Conservation (phyloP, 2,888 invertebrate species). For the Parthenolecanium corni region DNA sequence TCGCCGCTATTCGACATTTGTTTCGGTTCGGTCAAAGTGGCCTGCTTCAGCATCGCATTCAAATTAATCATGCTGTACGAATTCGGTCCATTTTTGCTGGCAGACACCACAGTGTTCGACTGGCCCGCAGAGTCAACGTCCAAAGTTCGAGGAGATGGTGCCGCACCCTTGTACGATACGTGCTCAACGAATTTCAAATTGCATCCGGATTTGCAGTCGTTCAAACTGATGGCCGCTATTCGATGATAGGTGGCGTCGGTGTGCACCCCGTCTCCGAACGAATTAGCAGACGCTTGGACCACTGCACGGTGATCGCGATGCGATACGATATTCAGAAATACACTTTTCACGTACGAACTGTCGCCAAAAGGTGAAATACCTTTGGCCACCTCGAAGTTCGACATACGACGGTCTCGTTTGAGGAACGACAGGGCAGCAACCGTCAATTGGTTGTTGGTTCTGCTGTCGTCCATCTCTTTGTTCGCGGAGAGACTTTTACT, state of each 20-base stretch:
- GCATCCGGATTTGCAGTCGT: slow-evolving; percentile 8
- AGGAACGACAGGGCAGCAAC: background rate
- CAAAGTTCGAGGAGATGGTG: background rate
- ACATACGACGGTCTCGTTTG: slow-evolving; percentile 8
- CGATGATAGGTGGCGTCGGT: slow-evolving; percentile 17
- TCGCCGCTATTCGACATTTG: too few relatives aligned
- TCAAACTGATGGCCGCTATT: slow-evolving; percentile 8
- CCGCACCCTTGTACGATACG: background rate
- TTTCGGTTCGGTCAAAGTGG: too few relatives aligned
- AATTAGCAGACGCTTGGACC: background rate
- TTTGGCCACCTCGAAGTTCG: slow-evolving; percentile 8
- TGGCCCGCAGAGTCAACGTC: too few relatives aligned
- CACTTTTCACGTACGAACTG: slow-evolving; percentile 5
- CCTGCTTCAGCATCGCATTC: too few relatives aligned
- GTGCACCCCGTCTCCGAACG: slow-evolving; percentile 5
- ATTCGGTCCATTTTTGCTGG: too few relatives aligned
- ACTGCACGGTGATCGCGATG: background rate
- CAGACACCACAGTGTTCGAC: too few relatives aligned
- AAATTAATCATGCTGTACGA: too few relatives aligned
- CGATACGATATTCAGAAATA: slow-evolving; percentile 5
- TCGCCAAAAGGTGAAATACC: slow-evolving; percentile 4
- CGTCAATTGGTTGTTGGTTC: background rate
- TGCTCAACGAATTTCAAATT: slow-evolving; percentile 13
- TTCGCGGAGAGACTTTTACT: background rate
- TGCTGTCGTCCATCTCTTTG: background rate